Base-by-base conservation (phyloP, 2,113 vertebrate genomes). In the Pterophyllum scalare region DNA sequence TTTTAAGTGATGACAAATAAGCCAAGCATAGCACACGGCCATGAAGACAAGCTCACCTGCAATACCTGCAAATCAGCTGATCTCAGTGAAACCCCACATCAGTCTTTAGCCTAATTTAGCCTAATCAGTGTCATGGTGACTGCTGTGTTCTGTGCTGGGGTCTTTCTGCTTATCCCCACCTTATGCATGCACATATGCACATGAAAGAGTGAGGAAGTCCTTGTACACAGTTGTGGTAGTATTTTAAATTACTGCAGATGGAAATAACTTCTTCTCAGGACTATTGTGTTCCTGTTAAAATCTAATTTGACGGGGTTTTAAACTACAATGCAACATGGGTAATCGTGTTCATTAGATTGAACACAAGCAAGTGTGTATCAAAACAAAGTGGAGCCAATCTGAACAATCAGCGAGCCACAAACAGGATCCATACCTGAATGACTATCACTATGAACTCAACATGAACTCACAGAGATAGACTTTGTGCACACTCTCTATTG, bases 381-480 rank as follows among this genome's bases (percentile, higher is more conserved):
- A 57, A 78, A 35, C 59, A 85, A 79, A 81, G 43, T 26, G 77
- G 81, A 80, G 67, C 85, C 80, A 64, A 84, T 85, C 4, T 35
- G 59, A 82, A 75, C 87, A 77, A 88, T 88, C 83, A 87, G 72
- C 22, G 7, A 15, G 70, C 70, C 61, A 43, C 26, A 31, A 13
- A 79, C 31, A n/a, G 22, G 59, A 88, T 91, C 82, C 54, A 87
- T 88, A 3, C 8, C 28, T n/a, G 76, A 79, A 46, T 9, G 11
- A 61, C 79, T 78, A 88, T 85, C 2, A 8, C 72, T 49, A 26
- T 67, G 35, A 77, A 72, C 64, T 22, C 46, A 10, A 75, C 77
- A 3, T 70, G 22, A 81, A 67, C 49, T 61, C 28, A 40, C 72
- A 75, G 65, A 6, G 28, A 49, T 13, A 2, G 40, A 59, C 15